A percentile compares a stretch with the other conserved stretches of the same genome.
Conservation (phyloP, 2,113 vertebrate species). For the Limanda limanda region DNA sequence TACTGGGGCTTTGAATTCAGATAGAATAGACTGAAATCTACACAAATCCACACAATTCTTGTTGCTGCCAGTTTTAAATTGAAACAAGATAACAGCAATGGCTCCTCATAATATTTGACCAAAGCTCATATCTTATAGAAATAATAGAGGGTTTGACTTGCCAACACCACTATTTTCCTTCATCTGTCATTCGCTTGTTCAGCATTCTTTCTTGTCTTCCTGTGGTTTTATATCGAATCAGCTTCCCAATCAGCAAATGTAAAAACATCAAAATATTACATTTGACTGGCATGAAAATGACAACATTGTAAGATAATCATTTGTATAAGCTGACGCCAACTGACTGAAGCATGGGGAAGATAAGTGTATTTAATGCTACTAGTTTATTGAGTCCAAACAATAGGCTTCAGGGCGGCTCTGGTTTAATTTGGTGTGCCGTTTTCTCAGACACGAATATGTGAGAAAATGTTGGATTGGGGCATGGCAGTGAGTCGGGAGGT, state of each 20-base stretch:
- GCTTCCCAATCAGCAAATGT: neutral
- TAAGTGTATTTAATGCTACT: neutral
- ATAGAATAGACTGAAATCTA: neutral
- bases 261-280: neutral
- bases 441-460: neutral
- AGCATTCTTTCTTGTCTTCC: neutral
- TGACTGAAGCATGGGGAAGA: neutral
- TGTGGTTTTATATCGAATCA: neutral
- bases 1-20: neutral
- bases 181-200: neutral
- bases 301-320: neutral
- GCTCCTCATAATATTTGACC: neutral
- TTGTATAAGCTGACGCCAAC: neutral
- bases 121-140: neutral
- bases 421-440: neutral
- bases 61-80: neutral
- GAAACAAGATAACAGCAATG: neutral
- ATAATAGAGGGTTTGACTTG: neutral
- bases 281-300: neutral
- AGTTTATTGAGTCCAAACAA: slow-evolving; percentile 5
- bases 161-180: neutral
- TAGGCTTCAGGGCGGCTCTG: neutral
- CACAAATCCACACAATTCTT: neutral
- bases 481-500: neutral
- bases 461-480: neutral